Evolutionary conservation across 2,113 vertebrate species (phyloP).

Genomic region (Eretmochelys imbricata): DNA sequence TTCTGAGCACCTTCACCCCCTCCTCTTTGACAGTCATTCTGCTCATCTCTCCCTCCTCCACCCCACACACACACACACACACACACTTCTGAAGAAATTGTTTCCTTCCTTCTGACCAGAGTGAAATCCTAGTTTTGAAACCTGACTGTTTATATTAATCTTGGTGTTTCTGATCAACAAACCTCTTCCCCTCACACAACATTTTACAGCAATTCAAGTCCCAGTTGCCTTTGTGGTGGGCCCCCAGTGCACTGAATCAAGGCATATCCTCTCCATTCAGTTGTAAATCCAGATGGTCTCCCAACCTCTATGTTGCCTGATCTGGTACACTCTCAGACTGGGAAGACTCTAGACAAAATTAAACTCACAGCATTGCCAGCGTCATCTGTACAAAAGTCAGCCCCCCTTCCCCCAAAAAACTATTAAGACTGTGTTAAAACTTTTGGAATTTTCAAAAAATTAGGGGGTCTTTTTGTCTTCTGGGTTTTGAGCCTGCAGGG

Average conservation of each 20-base stretch:
- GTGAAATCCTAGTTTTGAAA: neutral
- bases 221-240: neutral
- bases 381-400: neutral
- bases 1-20: too few relatives aligned
- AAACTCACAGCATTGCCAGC: neutral
- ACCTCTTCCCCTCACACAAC: accelerated
- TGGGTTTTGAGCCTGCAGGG: neutral
- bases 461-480: neutral
- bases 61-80: neutral
- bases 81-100: neutral
- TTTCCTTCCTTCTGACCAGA: neutral
- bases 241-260: neutral
- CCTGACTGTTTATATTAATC: neutral
- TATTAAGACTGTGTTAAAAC: neutral
- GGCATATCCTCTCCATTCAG: neutral
- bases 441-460: neutral
- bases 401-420: too few relatives aligned
- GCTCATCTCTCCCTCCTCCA: neutral
- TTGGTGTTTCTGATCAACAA: neutral
- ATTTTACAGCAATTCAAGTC: neutral
- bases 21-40: neutral
- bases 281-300: neutral
- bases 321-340: neutral
- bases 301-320: neutral
- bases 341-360: neutral